Base-by-base conservation (phyloP, 2,797 vertebrate genomes). In the Coendou prehensilis region DNA sequence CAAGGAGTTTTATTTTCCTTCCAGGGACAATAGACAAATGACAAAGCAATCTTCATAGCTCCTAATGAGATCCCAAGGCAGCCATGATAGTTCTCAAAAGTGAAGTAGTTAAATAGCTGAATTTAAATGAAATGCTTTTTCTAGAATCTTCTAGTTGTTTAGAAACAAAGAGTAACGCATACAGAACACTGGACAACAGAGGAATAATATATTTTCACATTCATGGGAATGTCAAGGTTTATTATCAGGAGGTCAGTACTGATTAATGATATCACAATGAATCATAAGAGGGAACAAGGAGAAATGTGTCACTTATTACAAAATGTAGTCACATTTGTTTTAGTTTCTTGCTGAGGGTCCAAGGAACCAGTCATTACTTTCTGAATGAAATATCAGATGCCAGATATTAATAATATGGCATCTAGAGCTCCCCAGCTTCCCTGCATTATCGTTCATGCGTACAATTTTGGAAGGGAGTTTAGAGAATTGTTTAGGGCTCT, bases 21-120 rank as follows among this genome's bases (percentile, higher is more conserved):
- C 84, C 81, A 97, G 96, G 96, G 93, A 98, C 69, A 98, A 96
- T 4, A 98, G 97, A 97, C 81, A 98, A 97, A 97, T 96, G 96
- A 97, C 97, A 98, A 98, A 98, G 90, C 96, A 98, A 98, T 97
- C 97, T 98, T 98, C 95, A 81, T 92, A 97, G 95, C 97, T 97
- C 93, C 97, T 98, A 98, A 98, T 98, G 98, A 98, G 97, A 97
- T 97, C 97, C 97, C 98, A 97, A 88, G 97, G 91, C 97, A 97
- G 47, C 93, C 96, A 63, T 95, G 87, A 90, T 94, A 33, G 96
- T 41, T 85, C 87, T 98, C 95, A 91, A 97, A 98, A 97, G 88
- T 56, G 67, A 97, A 98, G 97, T 76, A 89, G 57, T 94, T 96
- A 94, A 98, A 95, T 63, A 96, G 50, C 97, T 97, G 94, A 98